Conservation (phyloP, 1,140 invertebrate species). For the Leptinotarsa undecemlineata region DNA sequence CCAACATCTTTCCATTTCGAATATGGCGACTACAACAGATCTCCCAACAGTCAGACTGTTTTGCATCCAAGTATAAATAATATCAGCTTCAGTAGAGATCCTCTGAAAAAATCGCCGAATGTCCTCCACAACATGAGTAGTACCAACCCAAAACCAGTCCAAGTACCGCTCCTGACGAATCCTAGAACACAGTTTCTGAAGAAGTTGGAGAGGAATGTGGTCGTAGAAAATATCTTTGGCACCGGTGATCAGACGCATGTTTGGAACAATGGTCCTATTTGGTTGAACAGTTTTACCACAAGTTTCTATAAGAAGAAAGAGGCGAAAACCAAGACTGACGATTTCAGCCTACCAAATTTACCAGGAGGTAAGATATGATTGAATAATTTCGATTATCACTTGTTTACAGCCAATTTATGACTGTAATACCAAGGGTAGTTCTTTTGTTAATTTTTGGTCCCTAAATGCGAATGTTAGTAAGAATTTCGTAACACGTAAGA, state of each 20-base stretch:
- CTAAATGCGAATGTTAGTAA: too few species aligned
- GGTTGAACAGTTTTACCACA: slow-evolving; percentile 34
- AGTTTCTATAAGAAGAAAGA: slow-evolving; percentile 34
- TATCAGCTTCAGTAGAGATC: slow-evolving; percentile 47
- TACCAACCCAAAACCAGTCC: slow-evolving; percentile 10
- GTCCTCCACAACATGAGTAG: slow-evolving; percentile 34
- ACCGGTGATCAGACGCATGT: slow-evolving; percentile 32
- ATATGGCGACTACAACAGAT: slow-evolving; percentile 40
- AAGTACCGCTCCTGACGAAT: slow-evolving; percentile 42
- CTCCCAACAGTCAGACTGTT: slow-evolving; percentile 39
- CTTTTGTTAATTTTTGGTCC: too few species aligned
- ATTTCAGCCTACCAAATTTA: slow-evolving; percentile 58
- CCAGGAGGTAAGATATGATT: slow-evolving; percentile 55
- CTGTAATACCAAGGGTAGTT: too few species aligned
- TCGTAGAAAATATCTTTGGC: slow-evolving; percentile 40
- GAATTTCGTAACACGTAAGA: too few species aligned
- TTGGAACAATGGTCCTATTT: slow-evolving; percentile 30
- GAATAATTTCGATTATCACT: not conserved
- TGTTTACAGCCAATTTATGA: too few species aligned
- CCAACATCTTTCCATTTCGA: slow-evolving; percentile 39
- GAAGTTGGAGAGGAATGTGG: slow-evolving; percentile 43
- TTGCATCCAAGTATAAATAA: slow-evolving; percentile 53
- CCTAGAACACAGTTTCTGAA: slow-evolving; percentile 45
- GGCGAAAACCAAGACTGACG: slow-evolving; percentile 47
- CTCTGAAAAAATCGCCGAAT: slow-evolving; percentile 48